Evolutionary conservation across 1,140 invertebrate genomes (phyloP).

Genomic region (Archivesica marissinica): DNA sequence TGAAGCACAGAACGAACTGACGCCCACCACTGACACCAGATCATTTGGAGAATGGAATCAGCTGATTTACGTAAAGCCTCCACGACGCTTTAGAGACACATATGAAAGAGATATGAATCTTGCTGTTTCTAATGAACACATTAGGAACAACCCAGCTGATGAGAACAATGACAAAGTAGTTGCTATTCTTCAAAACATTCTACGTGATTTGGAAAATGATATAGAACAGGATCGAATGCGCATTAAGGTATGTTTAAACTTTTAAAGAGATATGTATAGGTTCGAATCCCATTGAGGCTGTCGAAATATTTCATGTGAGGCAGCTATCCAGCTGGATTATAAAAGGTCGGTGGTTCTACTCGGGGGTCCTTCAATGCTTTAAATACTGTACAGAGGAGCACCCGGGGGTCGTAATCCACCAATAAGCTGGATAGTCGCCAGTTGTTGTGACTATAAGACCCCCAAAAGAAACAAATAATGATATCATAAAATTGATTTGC

Average conservation of each 20-base stretch:
- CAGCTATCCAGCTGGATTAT: too few relatives aligned
- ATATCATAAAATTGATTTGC: too few relatives aligned
- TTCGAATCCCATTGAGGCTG: too few relatives aligned
- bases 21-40: background rate
- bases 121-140: background rate
- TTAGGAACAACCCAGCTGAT: background rate
- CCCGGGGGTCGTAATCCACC: too few relatives aligned
- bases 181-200: conserved; percentile 46
- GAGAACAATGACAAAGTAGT: conserved; percentile 43
- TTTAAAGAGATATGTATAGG: too few relatives aligned
- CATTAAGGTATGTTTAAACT: conserved; percentile 30
- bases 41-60: background rate
- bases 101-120: background rate
- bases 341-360: too few relatives aligned
- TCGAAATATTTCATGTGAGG: too few relatives aligned
- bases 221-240: background rate
- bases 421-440: too few relatives aligned
- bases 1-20: background rate
- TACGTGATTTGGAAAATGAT: conserved; percentile 46
- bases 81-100: background rate
- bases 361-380: too few relatives aligned
- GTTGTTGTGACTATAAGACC: too few relatives aligned
- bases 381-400: too few relatives aligned
- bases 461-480: too few relatives aligned
- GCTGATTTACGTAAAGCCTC: background rate